Base-by-base conservation (phyloP, 2,888 invertebrate species). In the Agrilus mali region DNA sequence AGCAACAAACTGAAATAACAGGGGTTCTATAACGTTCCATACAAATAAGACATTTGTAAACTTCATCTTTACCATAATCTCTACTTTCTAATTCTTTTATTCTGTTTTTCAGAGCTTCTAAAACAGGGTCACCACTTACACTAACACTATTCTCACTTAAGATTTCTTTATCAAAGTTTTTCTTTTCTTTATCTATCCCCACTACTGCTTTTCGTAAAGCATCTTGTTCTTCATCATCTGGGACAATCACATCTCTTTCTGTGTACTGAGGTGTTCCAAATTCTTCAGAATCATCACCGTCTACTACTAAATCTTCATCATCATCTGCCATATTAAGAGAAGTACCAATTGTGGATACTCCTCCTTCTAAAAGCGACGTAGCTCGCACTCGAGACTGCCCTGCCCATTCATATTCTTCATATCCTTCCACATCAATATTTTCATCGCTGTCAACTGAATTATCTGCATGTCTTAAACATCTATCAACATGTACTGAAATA, bases 1-100 rank as follows among this genome's bases (percentile, higher is more conserved):
- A 95, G 65, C 95, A 95, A 60, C 89, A 89, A 47, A 93, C 85
- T 1, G 94, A 94, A 41, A 90, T 89, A 6, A 92, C 83, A 0
- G 94, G 92, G 34, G 86, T 86, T 43, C 75, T 75, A 64, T 89
- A 89, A 27, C 80, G 75, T 41, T 87, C 90, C 72, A 92, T 79
- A 60, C 93, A 93, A 52, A 93, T 93, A 41, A 92, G 73, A 69
- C 93, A 93, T 65, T 89, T 89, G 49, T 80, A 78, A 65, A 82
- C 79, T 44, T 73, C 72, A 45, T 72, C 70, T 49, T 67, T 71
- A 50, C 64, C 65, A 54, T 72, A 70, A 46, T 74, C 70, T 43
- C 71, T 67, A 45, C 66, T 74, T 60, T 89, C 89, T 54, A 87
- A 71, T 50, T 87, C 86, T 38, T 78, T 76, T 40, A 90, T 80